Percentiles rank a stretch among this genome's conserved stretches.
phyloP scores from a whole-genome alignment of 2,888 invertebrate genomes.

The Abscondita cerata region DNA sequence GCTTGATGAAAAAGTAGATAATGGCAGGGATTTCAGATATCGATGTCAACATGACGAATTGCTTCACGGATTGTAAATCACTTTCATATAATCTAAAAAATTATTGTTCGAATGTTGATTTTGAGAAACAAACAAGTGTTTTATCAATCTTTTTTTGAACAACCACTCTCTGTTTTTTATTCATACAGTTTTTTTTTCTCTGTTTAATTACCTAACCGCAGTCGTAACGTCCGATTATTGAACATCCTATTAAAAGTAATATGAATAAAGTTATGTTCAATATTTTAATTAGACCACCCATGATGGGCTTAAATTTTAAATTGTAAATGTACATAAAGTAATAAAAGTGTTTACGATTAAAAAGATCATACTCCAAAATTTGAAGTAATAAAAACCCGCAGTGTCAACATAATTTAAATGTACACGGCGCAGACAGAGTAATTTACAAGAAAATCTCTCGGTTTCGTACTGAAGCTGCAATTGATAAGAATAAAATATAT shows the following conservation, averaged over 20 bases:
- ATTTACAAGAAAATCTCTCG: no score
- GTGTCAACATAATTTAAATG: no score
- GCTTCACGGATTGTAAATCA: conserved; percentile 60
- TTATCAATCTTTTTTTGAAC: not conserved
- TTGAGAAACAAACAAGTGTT: conserved; percentile 22
- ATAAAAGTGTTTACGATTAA: conserved; percentile 4
- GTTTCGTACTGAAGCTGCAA: no score
- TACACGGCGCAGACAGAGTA: no score
- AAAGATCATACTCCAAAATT: not conserved
- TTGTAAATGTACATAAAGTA: conserved; percentile 5
- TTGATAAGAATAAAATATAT: no score
- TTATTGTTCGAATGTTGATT: conserved; percentile 28
- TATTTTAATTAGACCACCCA: conserved; percentile 10
- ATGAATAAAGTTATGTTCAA: not conserved
- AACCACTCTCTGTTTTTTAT: not conserved
- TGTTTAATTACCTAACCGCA: no score
- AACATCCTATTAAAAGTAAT: no score
- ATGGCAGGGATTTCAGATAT: conserved; percentile 60
- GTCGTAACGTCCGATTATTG: no score
- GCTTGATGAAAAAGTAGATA: conserved; percentile 56
- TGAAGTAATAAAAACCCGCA: not conserved
- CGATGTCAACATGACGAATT: conserved; percentile 59
- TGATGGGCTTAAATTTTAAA: not conserved
- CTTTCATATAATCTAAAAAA: conserved; percentile 57
- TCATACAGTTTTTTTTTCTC: not conserved